Evolutionary conservation across 2,797 vertebrate species (phyloP), one percentile per base, ranked within the genome.

Genomic region (Hafferia zeledoni): DNA sequence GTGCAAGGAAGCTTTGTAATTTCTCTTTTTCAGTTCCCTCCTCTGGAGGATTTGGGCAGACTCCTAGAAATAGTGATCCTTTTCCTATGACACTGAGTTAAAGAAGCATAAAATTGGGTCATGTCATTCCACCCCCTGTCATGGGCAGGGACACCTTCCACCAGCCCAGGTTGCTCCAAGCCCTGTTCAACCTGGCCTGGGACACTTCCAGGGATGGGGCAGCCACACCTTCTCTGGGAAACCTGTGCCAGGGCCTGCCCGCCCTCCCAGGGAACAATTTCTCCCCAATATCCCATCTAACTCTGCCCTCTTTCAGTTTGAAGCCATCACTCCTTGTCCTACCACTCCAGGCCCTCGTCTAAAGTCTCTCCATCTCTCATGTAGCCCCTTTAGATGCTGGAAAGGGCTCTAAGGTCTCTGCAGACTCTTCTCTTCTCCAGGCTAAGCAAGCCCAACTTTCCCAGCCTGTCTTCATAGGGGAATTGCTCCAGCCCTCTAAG

Each of bases 1-100:
- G 18, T 12, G 47, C 0, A 0, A 39, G 4, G 25, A 57, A 79
- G 39, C 17, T 31, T 41, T 31, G 13, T 9, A 6, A 60, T 82
- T 41, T 17, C 35, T 67, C 41, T 22, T 39, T 68, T 49, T 44
- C 9, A 0, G 0, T 35, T 28, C 56, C 37, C 41, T 78, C 6
- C 31, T 87, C 28, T 6, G 20, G 15, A 28, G 27, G 18, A 17
- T 19, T 37, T 82, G 80, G 20, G 47, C 16, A 61, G 31, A 16
- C 6, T 60, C n/a, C 23, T 37, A 46, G 17, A 44, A 70, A 37
- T 1, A 30, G 37, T 11, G 46, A 46, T 13, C 17, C 24, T 56
- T 70, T 12, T 44, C 37, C 35, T 53, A 5, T 8, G 31, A 25
- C 28, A 35, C 2, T n/a, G 31, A 67, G 22, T 31, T 46, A n/a